Evolutionary conservation across 2,113 vertebrate genomes (phyloP), one percentile per base, ranked within the genome.

Genomic region (Motacilla tschutschensis): DNA sequence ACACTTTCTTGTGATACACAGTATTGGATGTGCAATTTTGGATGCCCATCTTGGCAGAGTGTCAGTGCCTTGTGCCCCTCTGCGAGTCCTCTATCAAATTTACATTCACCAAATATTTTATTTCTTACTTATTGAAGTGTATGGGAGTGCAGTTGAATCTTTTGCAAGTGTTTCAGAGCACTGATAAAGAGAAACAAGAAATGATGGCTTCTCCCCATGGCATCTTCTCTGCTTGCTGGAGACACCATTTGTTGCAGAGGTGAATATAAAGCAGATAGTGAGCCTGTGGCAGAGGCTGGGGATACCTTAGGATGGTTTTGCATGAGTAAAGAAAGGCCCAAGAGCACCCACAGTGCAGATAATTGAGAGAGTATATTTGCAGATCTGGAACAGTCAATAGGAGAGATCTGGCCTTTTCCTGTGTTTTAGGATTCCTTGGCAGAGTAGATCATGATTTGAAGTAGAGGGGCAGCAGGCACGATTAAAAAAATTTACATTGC

Each of bases 111-210:
- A 7, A 44, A 15, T 72, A 31, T 33, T 91, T 43, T 54, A 16
- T 51, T 51, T 78, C 18, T n/a, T 21, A 19, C 7, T 80, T 60
- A 12, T 7, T 66, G 54, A 18, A 5, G 5, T 40, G 13, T 43
- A 15, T 5, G 8, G 50, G 17, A 59, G 15, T 25, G 8, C 0
- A 1, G 4, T 0, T 63, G n/a, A 29, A 51, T 20, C 9, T 73
- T 46, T 64, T 26, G 21, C 44, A 28, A 7, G 8, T 22, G 15
- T 46, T 84, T 50, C 24, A 29, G 55, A 76, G 31, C 22, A 11
- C 35, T 62, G 16, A 13, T 47, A 31, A 62, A 70, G 58, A 53
- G 7, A 69, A 69, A 31, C 10, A 83, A 38, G 9, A 83, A 62
- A 33, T 26, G 0, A 14, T 75, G 35, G 5, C 33, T 81, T 81